A percentile compares a stretch with the other conserved stretches of the same genome.
phyloP scores from a whole-genome alignment of 1,140 invertebrate species.

The Potamilus streckersoni region DNA sequence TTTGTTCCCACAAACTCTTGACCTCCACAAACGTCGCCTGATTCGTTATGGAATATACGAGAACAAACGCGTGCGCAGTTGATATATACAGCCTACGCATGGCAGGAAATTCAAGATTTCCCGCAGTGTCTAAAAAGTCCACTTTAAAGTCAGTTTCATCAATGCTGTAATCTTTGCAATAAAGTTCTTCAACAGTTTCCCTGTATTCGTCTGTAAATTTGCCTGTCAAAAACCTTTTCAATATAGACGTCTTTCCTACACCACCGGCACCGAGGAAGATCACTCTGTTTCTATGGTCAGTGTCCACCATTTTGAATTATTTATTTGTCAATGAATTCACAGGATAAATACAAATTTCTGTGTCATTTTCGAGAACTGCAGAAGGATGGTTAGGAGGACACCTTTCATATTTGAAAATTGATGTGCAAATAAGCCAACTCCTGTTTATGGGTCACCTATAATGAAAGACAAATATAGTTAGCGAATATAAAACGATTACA shows the following conservation, averaged over 20 bases:
- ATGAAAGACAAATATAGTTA: no score
- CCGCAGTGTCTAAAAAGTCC: slow-evolving; percentile 89
- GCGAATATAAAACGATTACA: no score
- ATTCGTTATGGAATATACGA: slow-evolving; percentile 88
- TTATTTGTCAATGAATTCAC: no score
- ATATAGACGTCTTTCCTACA: slow-evolving; percentile 88
- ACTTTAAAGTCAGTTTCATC: slow-evolving; percentile 70
- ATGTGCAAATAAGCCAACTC: no score
- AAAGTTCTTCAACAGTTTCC: slow-evolving; percentile 90
- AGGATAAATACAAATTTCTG: no score
- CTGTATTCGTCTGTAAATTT: slow-evolving; percentile 86
- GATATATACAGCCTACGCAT: slow-evolving; percentile 82
- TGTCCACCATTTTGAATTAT: no score
- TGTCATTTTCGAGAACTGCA: no score
- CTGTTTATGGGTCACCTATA: no score
- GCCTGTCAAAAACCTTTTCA: slow-evolving; percentile 88
- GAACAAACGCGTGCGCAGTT: slow-evolving; percentile 88
- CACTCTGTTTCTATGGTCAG: slow-evolving; percentile 81
- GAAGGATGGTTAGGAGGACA: no score
- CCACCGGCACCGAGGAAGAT: slow-evolving; percentile 86
- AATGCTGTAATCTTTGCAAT: slow-evolving; percentile 86
- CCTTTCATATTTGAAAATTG: no score
- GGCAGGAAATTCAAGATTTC: slow-evolving; percentile 66
- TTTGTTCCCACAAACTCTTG: slow-evolving; percentile 85
- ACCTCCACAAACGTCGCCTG: slow-evolving; percentile 80